Base-by-base conservation (phyloP, 2,113 vertebrate genomes). In the Toxostoma redivivum region DNA sequence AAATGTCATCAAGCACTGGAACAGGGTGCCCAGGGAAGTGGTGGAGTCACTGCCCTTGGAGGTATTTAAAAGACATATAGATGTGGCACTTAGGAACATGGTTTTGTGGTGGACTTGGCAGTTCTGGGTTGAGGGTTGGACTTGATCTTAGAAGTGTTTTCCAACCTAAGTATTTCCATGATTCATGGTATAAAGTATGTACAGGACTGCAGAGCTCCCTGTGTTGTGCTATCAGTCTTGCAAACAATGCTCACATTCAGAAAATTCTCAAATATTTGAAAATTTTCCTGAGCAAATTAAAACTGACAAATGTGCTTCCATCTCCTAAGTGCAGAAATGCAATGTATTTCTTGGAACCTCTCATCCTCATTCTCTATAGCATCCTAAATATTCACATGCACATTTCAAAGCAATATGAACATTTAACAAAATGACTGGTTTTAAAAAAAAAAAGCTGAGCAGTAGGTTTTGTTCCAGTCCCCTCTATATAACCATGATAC, bases 241-340 rank as follows among this genome's bases (percentile, higher is more conserved):
- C 51, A 73, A 50, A 73, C 18, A 81, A 16, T 22, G 14, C 15
- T 62, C 9, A 31, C 13, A 35, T 13, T 66, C 33, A 54, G 11
- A 88, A 69, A 77, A 76, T 77, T 86, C 28, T 73, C 58, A 44
- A 56, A 7, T 62, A 51, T 25, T 18, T 77, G 37, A 53, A 22
- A 56, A 66, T 73, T 65, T 91, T 74, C 35, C 35, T 1, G 1
- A 42, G 23, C 8, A 84, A 70, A 81, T 54, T 33, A 73, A 77
- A 83, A 62, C 4, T 58, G 24, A 27, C 7, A 50, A 47, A 54
- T 5, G 3, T 11, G 11, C 23, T 86, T 73, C 64, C 0, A 0
- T 37, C 10, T 45, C 18, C 30, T 16, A 33, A 38, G 2, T 19
- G 30, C 12, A 66, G 38, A 81, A 54, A 71, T 33, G 7, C 11